Evolutionary conservation across 2,888 invertebrate genomes (phyloP).

Genomic region (Calephelis perditalis): DNA sequence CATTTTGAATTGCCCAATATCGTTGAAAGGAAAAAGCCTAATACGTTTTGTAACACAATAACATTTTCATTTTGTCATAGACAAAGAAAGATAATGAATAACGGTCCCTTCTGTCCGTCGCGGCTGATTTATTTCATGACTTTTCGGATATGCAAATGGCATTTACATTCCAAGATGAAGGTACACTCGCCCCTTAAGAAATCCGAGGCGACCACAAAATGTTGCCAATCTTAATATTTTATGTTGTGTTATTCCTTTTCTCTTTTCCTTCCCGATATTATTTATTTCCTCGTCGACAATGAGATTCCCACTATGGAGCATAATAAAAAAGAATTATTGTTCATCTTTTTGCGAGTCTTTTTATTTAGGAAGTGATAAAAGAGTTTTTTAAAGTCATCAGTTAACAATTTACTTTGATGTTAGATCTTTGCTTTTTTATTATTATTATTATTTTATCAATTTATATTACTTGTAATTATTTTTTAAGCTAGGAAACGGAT

Average conservation of each 20-base stretch:
- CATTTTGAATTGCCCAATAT: too few relatives aligned
- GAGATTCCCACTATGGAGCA: conserved; percentile 76
- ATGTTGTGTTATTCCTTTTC: conserved; percentile 76
- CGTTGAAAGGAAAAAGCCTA: too few relatives aligned
- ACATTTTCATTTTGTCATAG: conserved; percentile 36
- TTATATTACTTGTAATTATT: too few relatives aligned
- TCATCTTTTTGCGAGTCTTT: conserved; percentile 73
- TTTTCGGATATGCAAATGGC: conserved; percentile 77
- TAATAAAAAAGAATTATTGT: conserved; percentile 78
- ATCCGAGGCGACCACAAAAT: conserved; percentile 70
- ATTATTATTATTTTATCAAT: too few relatives aligned
- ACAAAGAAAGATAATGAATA: conserved; percentile 68
- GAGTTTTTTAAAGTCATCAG: conserved; percentile 59
- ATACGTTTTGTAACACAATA: not conserved
- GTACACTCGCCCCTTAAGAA: conserved; percentile 59
- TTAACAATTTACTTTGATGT: conserved; percentile 35
- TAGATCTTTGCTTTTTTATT: conserved; percentile 12
- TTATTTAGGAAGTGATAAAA: conserved; percentile 66
- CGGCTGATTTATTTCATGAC: conserved; percentile 77
- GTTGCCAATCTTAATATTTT: conserved; percentile 78
- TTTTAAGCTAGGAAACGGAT: too few relatives aligned
- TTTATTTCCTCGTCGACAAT: conserved; percentile 75
- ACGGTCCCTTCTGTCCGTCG: conserved; percentile 71
- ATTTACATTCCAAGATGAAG: conserved; percentile 75
- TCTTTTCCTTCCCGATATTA: conserved; percentile 72